phyloP scores from a whole-genome alignment of 1,140 invertebrate genomes.

The Scaptomyza graminum region DNA sequence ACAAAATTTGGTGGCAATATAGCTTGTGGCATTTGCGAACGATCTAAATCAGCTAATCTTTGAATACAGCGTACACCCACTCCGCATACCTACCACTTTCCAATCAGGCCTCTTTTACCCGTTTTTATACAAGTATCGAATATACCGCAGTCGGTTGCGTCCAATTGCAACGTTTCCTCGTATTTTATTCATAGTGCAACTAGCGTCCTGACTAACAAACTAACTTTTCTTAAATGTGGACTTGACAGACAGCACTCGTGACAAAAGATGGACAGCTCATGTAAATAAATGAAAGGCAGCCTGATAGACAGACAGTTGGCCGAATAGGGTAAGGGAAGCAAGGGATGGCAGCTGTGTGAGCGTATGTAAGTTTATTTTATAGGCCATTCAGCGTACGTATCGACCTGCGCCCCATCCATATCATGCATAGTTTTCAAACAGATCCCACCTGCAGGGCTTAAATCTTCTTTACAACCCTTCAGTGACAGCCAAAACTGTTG shows the following conservation, averaged over 20 bases:
- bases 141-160: no score
- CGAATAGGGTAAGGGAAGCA: conserved; percentile 14
- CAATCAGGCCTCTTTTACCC: no score
- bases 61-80: no score
- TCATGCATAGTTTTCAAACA: conserved; percentile 53
- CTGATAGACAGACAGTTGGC: conserved; percentile 39
- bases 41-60: no score
- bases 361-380: conserved; percentile 58
- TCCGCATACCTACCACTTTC: no score
- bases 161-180: no score
- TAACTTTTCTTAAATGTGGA: conserved; percentile 71
- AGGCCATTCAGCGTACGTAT: conserved; percentile 32
- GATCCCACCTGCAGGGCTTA: conserved; percentile 36
- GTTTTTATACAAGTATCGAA: no score
- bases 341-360: neutral
- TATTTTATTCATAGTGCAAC: no score
- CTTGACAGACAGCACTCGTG: conserved; percentile 65
- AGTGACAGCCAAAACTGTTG: conserved; percentile 43
- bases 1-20: no score
- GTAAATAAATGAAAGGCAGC: conserved; percentile 71
- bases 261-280: conserved; percentile 73
- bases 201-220: conserved; percentile 45
- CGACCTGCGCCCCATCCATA: neutral
- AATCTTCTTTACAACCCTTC: conserved; percentile 25
- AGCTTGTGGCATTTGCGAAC: no score